Evolutionary conservation across 2,113 vertebrate species (phyloP).

Genomic region (Thamnophis sirtalis): DNA sequence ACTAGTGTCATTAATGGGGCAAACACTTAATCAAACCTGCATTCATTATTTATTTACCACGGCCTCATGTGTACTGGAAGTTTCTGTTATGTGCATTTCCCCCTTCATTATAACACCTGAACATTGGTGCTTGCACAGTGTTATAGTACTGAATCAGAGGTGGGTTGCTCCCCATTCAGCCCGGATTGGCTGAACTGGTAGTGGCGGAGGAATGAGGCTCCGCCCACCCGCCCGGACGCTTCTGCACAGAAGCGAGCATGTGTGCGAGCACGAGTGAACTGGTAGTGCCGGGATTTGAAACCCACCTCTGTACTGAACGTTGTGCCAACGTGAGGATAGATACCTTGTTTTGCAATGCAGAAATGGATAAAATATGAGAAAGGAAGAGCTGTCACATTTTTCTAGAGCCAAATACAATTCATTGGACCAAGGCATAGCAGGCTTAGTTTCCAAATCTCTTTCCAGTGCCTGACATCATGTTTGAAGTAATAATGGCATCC

Average conservation of each 20-base stretch:
- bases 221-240: too few species aligned
- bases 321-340: not conserved
- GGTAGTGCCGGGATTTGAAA: too few species aligned
- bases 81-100: not conserved
- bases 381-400: not conserved
- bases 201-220: too few species aligned
- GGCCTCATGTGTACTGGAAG: not conserved
- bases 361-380: not conserved
- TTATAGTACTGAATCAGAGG: not conserved
- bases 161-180: too few species aligned
- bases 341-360: not conserved
- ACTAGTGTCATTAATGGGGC: not conserved
- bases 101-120: not conserved
- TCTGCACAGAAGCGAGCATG: too few species aligned
- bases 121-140: not conserved
- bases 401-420: not conserved
- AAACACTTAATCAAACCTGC: not conserved
- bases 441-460: not conserved
- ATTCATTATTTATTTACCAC: conserved; percentile 1
- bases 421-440: not conserved
- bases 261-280: too few species aligned
- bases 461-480: not conserved
- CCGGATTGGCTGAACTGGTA: too few species aligned
- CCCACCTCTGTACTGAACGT: not conserved
- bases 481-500: not conserved